phyloP scores from a whole-genome alignment of 2,888 invertebrate genomes.

The Leptinotarsa haldemani region DNA sequence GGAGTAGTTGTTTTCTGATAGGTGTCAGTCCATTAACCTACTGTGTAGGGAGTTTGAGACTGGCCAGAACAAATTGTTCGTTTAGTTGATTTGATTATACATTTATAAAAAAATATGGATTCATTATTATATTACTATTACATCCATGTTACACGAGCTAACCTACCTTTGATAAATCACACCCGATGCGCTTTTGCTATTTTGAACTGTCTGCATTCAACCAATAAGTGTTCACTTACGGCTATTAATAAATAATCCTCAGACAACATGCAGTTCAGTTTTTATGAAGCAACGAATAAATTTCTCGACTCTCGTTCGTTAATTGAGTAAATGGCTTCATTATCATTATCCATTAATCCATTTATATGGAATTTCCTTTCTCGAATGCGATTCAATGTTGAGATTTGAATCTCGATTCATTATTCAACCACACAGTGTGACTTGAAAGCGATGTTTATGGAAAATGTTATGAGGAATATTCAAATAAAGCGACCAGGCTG shows the following conservation, averaged over 20 bases:
- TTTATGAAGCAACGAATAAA: neutral
- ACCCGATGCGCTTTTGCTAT: neutral
- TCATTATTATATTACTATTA: no score
- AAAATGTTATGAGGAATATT: slow-evolving; percentile 3
- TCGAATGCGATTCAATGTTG: slow-evolving; percentile 12
- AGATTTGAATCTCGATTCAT: slow-evolving; percentile 13
- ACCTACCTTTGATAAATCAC: neutral
- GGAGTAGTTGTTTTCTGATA: no score
- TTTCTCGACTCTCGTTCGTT: slow-evolving; percentile 4
- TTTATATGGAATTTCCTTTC: slow-evolving; percentile 33
- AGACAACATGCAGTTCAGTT: neutral
- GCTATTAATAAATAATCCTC: neutral
- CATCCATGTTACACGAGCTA: neutral
- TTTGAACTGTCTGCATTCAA: neutral
- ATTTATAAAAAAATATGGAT: no score
- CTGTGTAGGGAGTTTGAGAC: no score
- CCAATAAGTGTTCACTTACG: neutral
- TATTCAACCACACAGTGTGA: neutral
- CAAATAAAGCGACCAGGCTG: neutral
- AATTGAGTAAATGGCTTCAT: slow-evolving; percentile 23
- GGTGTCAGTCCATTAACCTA: no score
- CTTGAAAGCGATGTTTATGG: neutral
- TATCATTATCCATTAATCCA: slow-evolving; percentile 22
- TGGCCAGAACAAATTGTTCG: no score
- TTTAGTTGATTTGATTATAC: no score